phyloP scores from a whole-genome alignment of 1,140 invertebrate species.

The Harpegnathos saltator region DNA sequence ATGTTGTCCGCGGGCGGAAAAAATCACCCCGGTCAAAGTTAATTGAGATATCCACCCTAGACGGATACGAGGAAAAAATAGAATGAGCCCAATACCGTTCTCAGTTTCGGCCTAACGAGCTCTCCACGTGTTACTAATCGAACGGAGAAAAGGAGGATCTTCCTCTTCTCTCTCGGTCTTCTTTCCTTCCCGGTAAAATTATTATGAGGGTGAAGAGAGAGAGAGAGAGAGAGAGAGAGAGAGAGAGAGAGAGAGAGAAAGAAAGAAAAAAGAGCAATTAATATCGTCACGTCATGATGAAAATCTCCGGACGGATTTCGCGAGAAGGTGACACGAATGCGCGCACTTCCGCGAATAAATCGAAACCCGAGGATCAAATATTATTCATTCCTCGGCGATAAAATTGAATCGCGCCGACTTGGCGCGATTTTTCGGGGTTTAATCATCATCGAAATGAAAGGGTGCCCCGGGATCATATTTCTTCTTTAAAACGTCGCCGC shows the following conservation, averaged over 20 bases:
- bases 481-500: background rate
- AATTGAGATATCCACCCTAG: too few relatives aligned
- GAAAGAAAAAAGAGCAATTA: conserved; percentile 13
- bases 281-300: conserved; percentile 15
- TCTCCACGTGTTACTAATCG: conserved; percentile 64
- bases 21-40: too few relatives aligned
- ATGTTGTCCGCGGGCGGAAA: too few relatives aligned
- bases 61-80: background rate
- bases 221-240: too few relatives aligned
- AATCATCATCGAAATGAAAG: background rate
- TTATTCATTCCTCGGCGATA: background rate
- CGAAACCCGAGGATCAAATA: background rate
- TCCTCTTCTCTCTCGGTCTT: conserved; percentile 4
- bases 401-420: background rate
- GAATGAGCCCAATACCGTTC: conserved; percentile 4
- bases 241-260: too few relatives aligned
- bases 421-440: too few relatives aligned
- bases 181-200: conserved; percentile 36
- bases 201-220: background rate
- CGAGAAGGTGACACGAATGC: too few relatives aligned
- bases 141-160: conserved; percentile 32
- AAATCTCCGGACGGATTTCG: too few relatives aligned
- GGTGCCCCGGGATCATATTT: background rate
- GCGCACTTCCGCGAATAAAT: too few relatives aligned
- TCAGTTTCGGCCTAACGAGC: conserved; percentile 60